A percentile compares a stretch with the other conserved stretches of the same genome.
phyloP scores from a whole-genome alignment of 2,888 invertebrate genomes.

The Oasisia sp. region DNA sequence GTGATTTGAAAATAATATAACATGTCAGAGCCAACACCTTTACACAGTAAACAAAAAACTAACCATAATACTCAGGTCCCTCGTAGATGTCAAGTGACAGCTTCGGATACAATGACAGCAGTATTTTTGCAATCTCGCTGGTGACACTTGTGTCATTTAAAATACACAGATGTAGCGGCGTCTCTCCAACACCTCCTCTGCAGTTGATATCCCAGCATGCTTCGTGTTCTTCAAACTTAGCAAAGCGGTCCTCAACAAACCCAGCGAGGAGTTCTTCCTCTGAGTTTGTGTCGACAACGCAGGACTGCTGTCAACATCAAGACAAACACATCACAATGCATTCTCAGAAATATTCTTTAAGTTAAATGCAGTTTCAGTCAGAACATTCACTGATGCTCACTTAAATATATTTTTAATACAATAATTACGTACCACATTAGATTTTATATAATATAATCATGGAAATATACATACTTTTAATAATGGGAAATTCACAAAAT shows the following conservation, averaged over 20 bases:
- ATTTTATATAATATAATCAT: neutral
- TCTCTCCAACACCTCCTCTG: conserved; percentile 94
- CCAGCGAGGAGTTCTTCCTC: conserved; percentile 48
- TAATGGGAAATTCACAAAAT: no score
- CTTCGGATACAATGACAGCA: conserved; percentile 91
- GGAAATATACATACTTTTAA: no score
- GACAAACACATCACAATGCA: neutral
- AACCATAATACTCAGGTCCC: conserved; percentile 95
- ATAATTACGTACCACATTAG: neutral
- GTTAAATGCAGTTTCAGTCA: neutral
- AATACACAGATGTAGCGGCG: conserved; percentile 91
- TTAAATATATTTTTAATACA: no score
- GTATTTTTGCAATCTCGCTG: conserved; percentile 85
- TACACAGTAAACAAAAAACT: conserved; percentile 36
- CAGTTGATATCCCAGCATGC: conserved; percentile 99
- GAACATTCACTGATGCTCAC: no score
- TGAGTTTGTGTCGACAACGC: conserved; percentile 34
- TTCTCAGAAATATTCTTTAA: neutral
- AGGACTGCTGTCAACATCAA: conserved; percentile 30
- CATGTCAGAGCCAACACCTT: neutral
- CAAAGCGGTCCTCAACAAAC: conserved; percentile 50
- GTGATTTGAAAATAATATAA: no score
- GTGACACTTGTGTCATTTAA: conserved; percentile 90
- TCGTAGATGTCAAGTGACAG: conserved; percentile 93
- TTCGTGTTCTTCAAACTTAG: conserved; percentile 65